Evolutionary conservation across 2,797 vertebrate genomes (phyloP), one percentile per base, ranked within the genome.

Genomic region (Spheniscus humboldti): DNA sequence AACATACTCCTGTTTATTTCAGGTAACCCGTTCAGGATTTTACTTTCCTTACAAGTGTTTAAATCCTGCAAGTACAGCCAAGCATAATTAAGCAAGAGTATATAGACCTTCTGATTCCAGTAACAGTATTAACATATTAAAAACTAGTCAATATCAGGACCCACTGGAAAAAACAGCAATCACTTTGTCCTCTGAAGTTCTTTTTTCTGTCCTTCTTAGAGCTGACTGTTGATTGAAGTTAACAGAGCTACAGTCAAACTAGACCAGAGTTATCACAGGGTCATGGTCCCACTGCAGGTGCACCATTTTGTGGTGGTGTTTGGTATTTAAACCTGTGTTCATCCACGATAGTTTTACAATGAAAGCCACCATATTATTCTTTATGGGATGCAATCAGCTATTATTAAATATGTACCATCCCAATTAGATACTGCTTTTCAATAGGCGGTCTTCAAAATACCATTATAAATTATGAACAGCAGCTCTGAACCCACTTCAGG

Each of bases 401-500:
- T 48, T 86, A 16, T 55, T 55, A 63, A 48, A 31, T 73, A 62
- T 2, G n/a, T 56, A 57, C 60, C 16, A 31, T 66, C 15, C 64
- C 25, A 6, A 41, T 66, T 75, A 8, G 5, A 55, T 76, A 39
- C 67, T 69, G 33, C 73, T 95, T 86, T 88, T 94, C 55, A 25
- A 22, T 20, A 79, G 79, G 39, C 62, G 7, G 22, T 50, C 93
- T 91, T 96, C 92, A 86, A 90, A 96, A 92, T 79, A 79, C 39
- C 24, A 4, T 87, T 77, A 63, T 93, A 62, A 92, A 88, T 94
- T 84, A 91, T 64, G 73, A 80, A 56, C 52, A 73, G 71, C 63
- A 71, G 87, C 92, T 96, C 88, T 96, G 93, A 92, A 95, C 79
- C 53, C 57, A 10, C 52, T 43, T 47, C 86, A 67, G 67, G 69